Base-by-base conservation (phyloP, 2,888 invertebrate genomes). In the Sinodicranocentrus sp. region DNA sequence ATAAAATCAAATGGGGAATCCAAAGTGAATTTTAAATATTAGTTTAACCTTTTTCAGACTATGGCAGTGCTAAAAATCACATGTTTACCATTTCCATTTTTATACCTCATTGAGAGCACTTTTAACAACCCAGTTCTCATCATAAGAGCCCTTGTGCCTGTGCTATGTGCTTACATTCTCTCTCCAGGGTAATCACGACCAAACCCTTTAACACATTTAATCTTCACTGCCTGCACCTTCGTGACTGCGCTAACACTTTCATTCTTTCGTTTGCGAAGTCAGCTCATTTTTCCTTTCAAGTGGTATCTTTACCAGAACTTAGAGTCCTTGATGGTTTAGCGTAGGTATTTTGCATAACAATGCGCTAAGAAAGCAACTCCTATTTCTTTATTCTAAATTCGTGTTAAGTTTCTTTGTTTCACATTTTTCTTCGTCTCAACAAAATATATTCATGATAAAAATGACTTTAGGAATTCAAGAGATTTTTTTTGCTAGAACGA, bases 271-370 rank as follows among this genome's bases (percentile, higher is more conserved):
- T 48, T 19, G 44, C 73, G 26, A 61, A 73, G 73, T 73, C 72
- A 61, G 73, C 73, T 3, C 33, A 61, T 33, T 61, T n/a, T 23
- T 39, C 39, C n/a, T n/a, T n/a, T 17, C 61, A 61, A 59, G 15
- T 33, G 10, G 15, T 23, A 17, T 13, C 28, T 33, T 23, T 28
- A 23, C 57, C 23, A 48, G 48, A 48, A 48, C 52, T 52, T n/a
- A 1, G 57, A 73, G 73, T 61, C 73, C 73, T 73, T 73, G 73
- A 48, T 21, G 43, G 43, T 48, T 63, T 73, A n/a, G n/a, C n/a
- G 10, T 63, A 57, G 21, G 28, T 44, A 63, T 2, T 73, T 61
- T 73, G 61, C 48, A 48, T 73, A 73, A 63, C 44, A 33, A 15
- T 61, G n/a, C 5, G 5, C 23, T 21, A 54, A 8, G 48, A 54